Percentiles rank a stretch among this genome's conserved stretches.
Evolutionary conservation across 2,888 invertebrate genomes (phyloP).

Genomic region (Meghimatium bilineatum): DNA sequence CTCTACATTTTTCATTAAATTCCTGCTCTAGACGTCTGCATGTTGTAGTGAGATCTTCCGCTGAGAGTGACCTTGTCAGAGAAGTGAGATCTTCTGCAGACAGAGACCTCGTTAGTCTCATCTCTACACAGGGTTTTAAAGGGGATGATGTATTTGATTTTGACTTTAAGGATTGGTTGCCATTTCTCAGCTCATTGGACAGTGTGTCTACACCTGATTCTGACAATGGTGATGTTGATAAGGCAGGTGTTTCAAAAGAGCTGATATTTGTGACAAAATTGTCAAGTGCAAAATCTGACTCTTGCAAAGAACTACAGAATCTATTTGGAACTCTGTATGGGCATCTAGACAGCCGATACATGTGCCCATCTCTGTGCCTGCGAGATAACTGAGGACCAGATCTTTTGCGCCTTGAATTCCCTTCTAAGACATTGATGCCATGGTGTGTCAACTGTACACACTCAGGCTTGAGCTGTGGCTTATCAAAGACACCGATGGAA

Average conservation of each 20-base stretch:
- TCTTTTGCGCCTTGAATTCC: neutral
- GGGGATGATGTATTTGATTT: conserved; percentile 44
- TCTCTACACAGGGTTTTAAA: conserved; percentile 23
- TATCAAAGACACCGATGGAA: neutral
- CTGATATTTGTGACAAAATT: conserved; percentile 23
- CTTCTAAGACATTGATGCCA: conserved; percentile 21
- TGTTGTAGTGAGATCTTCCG: conserved; percentile 29
- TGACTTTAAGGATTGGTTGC: conserved; percentile 18
- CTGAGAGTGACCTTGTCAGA: conserved; percentile 25
- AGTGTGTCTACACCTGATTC: neutral
- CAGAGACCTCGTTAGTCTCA: conserved; percentile 12
- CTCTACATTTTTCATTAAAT: conserved; percentile 6
- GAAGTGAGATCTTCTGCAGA: conserved; percentile 39
- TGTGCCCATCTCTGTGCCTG: conserved; percentile 53
- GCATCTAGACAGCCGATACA: conserved; percentile 53
- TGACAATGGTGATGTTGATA: neutral
- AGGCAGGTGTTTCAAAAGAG: neutral
- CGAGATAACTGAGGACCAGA: conserved; percentile 53
- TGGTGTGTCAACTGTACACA: neutral
- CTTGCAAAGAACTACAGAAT: conserved; percentile 63
- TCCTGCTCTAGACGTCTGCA: conserved; percentile 28
- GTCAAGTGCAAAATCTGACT: conserved; percentile 56
- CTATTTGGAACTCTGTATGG: conserved; percentile 73
- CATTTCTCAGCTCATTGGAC: neutral
- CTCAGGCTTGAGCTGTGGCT: conserved; percentile 21